phyloP scores from a whole-genome alignment of 2,113 vertebrate species.

The Myotis davidii region DNA sequence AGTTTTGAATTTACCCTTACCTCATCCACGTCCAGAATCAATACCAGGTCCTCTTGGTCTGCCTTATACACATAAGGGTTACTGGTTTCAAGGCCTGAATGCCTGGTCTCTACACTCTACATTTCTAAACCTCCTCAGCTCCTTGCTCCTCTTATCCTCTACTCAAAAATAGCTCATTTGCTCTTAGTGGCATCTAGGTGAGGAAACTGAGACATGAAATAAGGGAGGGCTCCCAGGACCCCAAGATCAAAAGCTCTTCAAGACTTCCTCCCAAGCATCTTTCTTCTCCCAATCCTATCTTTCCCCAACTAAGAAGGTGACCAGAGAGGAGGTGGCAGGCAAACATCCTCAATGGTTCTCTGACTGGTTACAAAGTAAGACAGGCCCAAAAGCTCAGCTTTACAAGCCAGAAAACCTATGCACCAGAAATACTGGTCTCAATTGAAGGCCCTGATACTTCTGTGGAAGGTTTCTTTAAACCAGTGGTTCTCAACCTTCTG shows the following conservation, averaged over 20 bases:
- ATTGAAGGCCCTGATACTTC: background rate
- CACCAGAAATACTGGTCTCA: conserved; percentile 13
- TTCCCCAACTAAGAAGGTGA: background rate
- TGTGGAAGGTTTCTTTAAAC: background rate
- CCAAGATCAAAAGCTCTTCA: background rate
- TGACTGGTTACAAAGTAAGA: background rate
- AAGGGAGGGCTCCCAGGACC: background rate
- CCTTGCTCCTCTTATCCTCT: background rate
- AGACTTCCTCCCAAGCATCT: background rate
- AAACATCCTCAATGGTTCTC: background rate
- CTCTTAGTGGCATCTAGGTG: background rate
- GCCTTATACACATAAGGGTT: background rate
- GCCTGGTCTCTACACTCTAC: background rate
- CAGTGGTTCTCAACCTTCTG: no score
- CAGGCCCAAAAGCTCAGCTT: background rate
- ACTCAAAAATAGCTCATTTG: background rate
- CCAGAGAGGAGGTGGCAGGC: background rate
- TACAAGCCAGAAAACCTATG: conserved; percentile 3
- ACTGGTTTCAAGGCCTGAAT: background rate
- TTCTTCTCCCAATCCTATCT: background rate
- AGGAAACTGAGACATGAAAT: background rate
- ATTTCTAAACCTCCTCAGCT: background rate
- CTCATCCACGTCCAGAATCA: background rate
- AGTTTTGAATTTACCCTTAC: background rate
- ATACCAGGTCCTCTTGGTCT: background rate